These are phyloP conservation scores for Thunnus thynnus DNA, from an alignment of 2,113 vertebrate species.

Conservation along the genomic window DNA sequence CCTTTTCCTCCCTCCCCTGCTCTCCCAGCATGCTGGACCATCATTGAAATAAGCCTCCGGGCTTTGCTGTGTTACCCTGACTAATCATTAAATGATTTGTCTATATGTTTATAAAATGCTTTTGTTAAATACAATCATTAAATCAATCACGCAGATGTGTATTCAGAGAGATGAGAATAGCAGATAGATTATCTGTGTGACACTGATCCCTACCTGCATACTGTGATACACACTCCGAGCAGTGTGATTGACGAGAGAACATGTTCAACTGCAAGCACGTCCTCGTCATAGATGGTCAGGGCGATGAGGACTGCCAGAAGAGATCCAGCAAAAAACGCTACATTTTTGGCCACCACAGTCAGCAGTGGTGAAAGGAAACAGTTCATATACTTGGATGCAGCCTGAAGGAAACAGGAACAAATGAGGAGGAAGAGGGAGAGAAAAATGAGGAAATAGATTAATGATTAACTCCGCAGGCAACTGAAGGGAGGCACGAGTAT, in stretches of 20 bases:
- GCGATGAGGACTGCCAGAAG: conserved; percentile 97
- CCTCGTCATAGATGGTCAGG: conserved; percentile 98
- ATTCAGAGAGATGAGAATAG: not conserved
- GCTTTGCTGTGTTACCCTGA: not conserved
- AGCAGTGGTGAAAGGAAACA: conserved; percentile 96
- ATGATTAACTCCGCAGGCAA: conserved; percentile 4
- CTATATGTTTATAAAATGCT: not conserved
- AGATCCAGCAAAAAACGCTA: conserved; percentile 97
- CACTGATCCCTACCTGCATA: conserved; percentile 91
- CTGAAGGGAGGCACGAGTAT: not conserved
- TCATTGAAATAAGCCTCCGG: not conserved
- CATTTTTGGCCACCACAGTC: conserved; percentile 96
- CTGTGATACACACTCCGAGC: conserved; percentile 93
- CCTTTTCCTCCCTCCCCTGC: not conserved
- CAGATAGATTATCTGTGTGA: not conserved
- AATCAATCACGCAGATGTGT: not conserved
- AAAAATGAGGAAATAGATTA: not conserved
- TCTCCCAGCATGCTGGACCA: not conserved
- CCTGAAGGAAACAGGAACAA: conserved; percentile 61
- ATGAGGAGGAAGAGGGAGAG: not conserved
- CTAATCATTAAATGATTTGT: not conserved
- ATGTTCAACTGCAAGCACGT: conserved; percentile 95
- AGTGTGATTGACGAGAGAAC: conserved; percentile 96
- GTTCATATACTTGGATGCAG: conserved; percentile 99
- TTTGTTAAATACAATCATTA: conserved; percentile 1